Conservation (phyloP, 1,140 invertebrate species). For the Drosophila fuyamai region DNA sequence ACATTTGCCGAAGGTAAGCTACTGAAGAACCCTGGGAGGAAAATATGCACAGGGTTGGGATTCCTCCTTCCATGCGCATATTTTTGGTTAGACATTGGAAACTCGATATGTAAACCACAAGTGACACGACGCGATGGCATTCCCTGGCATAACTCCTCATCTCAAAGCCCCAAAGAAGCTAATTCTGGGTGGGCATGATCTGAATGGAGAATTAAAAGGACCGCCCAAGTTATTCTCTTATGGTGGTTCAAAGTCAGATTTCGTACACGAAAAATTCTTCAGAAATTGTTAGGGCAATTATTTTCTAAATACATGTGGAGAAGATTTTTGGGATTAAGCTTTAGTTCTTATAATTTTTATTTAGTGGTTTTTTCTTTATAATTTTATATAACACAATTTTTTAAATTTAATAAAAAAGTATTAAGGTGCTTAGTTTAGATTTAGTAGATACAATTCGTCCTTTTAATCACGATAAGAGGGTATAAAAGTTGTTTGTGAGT, state of each 20-base stretch:
- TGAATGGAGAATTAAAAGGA: not conserved
- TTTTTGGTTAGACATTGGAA: constrained; percentile 66
- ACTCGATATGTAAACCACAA: constrained; percentile 68
- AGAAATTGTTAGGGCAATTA: not conserved
- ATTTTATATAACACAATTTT: too few species aligned
- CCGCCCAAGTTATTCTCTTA: too few species aligned
- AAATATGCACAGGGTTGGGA: not conserved
- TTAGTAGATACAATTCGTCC: too few species aligned
- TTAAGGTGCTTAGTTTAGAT: too few species aligned
- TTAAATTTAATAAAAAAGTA: too few species aligned
- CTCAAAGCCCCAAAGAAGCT: not conserved
- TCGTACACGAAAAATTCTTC: not conserved
- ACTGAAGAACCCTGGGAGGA: constrained; percentile 12
- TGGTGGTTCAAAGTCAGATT: not conserved
- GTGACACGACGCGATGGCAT: constrained; percentile 39
- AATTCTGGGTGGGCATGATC: constrained; percentile 6
- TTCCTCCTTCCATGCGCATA: constrained; percentile 53
- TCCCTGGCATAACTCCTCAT: constrained; percentile 12
- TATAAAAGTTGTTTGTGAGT: too few species aligned
- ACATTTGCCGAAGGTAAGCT: constrained; percentile 41
- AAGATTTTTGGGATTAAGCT: too few species aligned
- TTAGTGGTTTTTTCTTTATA: too few species aligned
- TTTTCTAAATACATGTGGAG: too few species aligned
- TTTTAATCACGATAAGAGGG: too few species aligned
- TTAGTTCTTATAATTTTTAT: too few species aligned